Percentiles rank a stretch among this genome's conserved stretches.
Conservation (phyloP, 2,797 vertebrate species). For the Acipenser ruthenus region DNA sequence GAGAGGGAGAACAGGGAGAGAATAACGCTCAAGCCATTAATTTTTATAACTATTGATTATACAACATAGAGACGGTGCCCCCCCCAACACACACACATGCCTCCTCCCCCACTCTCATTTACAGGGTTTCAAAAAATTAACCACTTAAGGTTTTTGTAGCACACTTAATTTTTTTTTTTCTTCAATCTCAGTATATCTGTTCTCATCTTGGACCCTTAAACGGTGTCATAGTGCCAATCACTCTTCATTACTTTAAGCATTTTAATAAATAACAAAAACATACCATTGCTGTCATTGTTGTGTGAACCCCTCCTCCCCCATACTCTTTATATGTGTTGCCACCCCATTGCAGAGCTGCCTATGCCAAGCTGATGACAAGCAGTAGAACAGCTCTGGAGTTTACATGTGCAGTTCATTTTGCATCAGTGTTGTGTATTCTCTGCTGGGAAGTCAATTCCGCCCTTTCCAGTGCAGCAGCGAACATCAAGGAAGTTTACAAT, state of each 20-base stretch:
- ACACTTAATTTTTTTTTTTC: no score
- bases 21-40: constrained; percentile 44
- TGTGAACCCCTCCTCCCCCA: no score
- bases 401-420: constrained; percentile 1
- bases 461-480: constrained; percentile 14
- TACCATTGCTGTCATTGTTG: no score
- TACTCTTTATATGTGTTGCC: neutral
- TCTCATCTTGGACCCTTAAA: no score
- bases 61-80: constrained; percentile 36
- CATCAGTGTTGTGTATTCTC: constrained; percentile 22
- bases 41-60: constrained; percentile 56
- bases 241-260: no score
- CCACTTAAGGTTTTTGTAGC: neutral
- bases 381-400: neutral
- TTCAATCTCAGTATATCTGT: no score
- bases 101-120: constrained; percentile 37
- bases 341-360: no score
- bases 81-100: constrained; percentile 41
- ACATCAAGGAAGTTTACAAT: constrained; percentile 46
- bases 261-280: no score
- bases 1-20: constrained; percentile 32
- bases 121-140: constrained; percentile 36
- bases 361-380: no score
- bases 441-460: constrained; percentile 18
- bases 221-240: no score